Evolutionary conservation across 2,113 vertebrate species (phyloP).

Genomic region (Desmodus rotundus): DNA sequence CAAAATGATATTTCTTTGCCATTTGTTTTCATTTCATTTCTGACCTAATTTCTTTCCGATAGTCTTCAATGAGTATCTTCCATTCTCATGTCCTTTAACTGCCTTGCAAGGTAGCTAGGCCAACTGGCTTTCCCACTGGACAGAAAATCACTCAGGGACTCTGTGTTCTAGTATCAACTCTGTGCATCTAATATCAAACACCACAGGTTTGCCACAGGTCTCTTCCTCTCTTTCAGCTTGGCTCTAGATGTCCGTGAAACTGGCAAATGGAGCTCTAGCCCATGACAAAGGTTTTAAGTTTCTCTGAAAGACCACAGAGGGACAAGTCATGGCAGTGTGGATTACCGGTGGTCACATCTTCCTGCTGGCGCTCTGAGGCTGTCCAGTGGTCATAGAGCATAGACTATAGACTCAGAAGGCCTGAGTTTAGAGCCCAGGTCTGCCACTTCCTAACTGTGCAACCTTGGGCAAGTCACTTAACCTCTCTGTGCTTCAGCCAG

Average conservation of each 20-base stretch:
- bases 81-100: background rate
- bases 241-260: background rate
- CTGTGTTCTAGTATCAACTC: background rate
- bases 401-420: background rate
- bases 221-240: background rate
- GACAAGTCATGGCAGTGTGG: background rate
- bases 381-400: background rate
- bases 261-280: background rate
- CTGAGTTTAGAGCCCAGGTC: background rate
- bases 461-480: background rate
- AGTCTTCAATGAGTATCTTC: background rate
- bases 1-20: background rate
- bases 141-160: background rate
- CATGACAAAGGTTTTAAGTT: background rate
- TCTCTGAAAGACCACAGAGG: background rate
- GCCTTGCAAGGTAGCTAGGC: background rate
- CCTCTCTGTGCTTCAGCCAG: background rate
- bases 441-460: background rate
- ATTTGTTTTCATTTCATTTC: constrained; percentile 9
- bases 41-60: background rate
- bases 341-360: background rate
- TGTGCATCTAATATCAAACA: background rate
- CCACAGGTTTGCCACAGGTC: background rate
- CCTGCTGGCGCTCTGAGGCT: background rate
- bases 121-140: background rate